A percentile compares a stretch with the other conserved stretches of the same genome.
These are phyloP conservation scores for Avahi laniger DNA, from an alignment of 2,797 vertebrate genomes.

Conservation along the genomic window DNA sequence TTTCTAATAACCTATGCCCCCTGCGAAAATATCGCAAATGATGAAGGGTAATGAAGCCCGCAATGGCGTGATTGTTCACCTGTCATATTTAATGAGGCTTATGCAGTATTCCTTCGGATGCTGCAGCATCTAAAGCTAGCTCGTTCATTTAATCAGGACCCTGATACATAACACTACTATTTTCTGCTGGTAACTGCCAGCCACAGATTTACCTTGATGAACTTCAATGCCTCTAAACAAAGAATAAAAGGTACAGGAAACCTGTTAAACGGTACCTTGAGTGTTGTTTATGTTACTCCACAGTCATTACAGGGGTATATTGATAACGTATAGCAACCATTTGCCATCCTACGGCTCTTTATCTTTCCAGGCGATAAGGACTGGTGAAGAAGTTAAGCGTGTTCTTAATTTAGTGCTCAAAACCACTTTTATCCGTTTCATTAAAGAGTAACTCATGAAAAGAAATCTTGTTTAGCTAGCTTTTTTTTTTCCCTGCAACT, in stretches of 20 bases:
- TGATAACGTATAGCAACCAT: accelerated
- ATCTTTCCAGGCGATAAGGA: neutral
- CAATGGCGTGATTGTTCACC: neutral
- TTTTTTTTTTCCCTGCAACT: neutral
- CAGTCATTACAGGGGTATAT: neutral
- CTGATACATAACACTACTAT: neutral
- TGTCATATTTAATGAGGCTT: neutral
- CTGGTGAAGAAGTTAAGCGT: no score
- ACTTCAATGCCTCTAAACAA: neutral
- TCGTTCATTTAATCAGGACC: neutral
- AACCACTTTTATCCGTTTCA: neutral
- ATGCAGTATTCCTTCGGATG: neutral
- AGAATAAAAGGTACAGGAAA: neutral
- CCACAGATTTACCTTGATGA: neutral
- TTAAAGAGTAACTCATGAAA: neutral
- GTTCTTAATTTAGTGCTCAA: neutral
- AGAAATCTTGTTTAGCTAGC: neutral
- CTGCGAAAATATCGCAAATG: neutral
- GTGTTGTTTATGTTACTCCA: neutral
- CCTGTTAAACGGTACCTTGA: neutral
- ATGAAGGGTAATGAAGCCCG: neutral
- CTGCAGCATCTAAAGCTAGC: neutral
- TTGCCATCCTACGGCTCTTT: neutral
- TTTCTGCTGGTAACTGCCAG: neutral
- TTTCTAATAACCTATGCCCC: neutral